Percentiles rank a stretch among this genome's conserved stretches.
These are phyloP conservation scores for Camelus bactrianus DNA, from an alignment of 2,113 vertebrate species.

Conservation along the genomic window DNA sequence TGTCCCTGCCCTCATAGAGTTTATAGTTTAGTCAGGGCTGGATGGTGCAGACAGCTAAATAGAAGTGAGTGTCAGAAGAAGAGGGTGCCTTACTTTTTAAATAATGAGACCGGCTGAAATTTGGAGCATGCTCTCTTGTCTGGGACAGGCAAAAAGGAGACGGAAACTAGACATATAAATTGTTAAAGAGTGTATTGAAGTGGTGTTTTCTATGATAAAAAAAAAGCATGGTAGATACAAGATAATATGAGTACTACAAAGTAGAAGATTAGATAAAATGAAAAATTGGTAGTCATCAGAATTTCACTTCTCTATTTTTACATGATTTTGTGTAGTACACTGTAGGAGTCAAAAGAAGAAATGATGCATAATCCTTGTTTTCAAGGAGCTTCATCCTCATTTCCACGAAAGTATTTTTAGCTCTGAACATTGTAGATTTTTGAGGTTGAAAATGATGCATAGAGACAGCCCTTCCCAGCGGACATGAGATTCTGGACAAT, in stretches of 20 bases:
- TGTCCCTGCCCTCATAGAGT: neutral
- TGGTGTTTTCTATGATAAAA: neutral
- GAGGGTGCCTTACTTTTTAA: neutral
- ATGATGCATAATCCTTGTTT: neutral
- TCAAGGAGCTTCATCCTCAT: neutral
- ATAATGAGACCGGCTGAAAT: neutral
- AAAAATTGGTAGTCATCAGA: neutral
- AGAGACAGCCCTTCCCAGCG: neutral
- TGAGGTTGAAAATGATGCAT: neutral
- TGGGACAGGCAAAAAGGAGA: neutral
- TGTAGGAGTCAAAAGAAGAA: neutral
- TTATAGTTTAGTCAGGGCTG: neutral
- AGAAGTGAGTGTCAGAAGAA: neutral
- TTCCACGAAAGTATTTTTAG: neutral
- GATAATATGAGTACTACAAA: neutral
- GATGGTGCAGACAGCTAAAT: neutral
- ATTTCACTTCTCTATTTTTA: neutral
- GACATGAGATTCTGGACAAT: neutral
- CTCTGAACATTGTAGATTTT: neutral
- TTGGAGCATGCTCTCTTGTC: neutral
- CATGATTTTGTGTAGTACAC: neutral
- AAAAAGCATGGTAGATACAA: neutral
- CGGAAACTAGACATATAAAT: neutral
- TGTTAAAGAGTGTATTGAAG: neutral
- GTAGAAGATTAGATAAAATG: conserved; percentile 5